Evolutionary conservation across 1,140 invertebrate genomes (phyloP).

Genomic region (Lasaia peninsularis): DNA sequence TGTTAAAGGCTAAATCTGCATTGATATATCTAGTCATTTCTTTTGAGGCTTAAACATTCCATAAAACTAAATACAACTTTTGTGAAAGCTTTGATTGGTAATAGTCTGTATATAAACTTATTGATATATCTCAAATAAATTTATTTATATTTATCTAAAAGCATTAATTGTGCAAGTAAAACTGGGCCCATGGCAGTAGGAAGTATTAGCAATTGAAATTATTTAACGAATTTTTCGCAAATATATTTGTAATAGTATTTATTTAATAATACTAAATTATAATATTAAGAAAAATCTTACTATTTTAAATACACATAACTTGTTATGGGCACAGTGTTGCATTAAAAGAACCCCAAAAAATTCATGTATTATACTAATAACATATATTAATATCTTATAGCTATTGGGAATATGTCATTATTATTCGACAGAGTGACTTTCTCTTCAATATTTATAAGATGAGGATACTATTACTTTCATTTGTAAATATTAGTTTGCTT

Average conservation of each 20-base stretch:
- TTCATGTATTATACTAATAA: not conserved
- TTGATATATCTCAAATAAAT: conserved; percentile 23
- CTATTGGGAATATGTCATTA: not conserved
- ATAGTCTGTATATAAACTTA: conserved; percentile 47
- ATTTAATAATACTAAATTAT: too few relatives aligned
- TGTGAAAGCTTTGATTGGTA: conserved; percentile 64
- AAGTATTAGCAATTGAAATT: not conserved
- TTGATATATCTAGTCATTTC: conserved; percentile 59
- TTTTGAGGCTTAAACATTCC: conserved; percentile 71
- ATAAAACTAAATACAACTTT: conserved; percentile 59
- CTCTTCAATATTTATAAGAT: conserved; percentile 24
- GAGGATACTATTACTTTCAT: conserved; percentile 39
- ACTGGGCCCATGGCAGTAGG: not conserved
- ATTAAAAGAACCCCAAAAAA: not conserved
- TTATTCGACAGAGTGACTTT: not conserved
- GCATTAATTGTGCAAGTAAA: not conserved
- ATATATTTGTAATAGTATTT: too few relatives aligned
- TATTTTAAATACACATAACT: too few relatives aligned
- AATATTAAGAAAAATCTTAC: too few relatives aligned
- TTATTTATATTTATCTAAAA: conserved; percentile 6
- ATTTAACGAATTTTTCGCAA: conserved; percentile 14
- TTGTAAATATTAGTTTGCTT: conserved; percentile 75
- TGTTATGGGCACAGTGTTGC: not conserved
- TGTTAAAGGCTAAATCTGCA: conserved; percentile 22
- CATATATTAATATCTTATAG: not conserved